Conservation (phyloP, 2,888 invertebrate species). For the Leptopilina myrica region DNA sequence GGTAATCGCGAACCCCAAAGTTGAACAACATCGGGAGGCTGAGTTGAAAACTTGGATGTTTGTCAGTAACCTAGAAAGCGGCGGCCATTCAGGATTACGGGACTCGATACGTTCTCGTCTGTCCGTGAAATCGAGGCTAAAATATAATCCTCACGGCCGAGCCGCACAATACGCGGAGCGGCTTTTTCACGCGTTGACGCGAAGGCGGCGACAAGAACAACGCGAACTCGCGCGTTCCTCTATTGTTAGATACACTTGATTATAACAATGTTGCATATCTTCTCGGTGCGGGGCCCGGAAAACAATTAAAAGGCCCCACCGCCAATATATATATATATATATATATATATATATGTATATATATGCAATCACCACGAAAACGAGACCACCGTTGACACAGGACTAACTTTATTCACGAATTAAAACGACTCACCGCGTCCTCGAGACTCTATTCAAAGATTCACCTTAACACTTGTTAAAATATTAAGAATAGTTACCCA, state of each 20-base stretch:
- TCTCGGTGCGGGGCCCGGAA: conserved; percentile 14
- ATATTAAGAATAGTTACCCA: conserved; percentile 70
- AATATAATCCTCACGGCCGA: conserved; percentile 30
- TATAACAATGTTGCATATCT: conserved; percentile 41
- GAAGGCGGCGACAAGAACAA: conserved; percentile 5
- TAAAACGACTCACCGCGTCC: conserved; percentile 27
- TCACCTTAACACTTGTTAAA: conserved; percentile 25
- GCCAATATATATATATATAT: conserved; percentile 11
- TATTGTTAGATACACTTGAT: conserved; percentile 31
- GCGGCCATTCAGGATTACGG: conserved; percentile 70
- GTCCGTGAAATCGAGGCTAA: conserved; percentile 41
- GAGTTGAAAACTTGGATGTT: conserved; percentile 57
- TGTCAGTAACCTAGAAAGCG: conserved; percentile 74
- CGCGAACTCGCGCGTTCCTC: conserved; percentile 26
- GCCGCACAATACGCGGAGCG: conserved; percentile 25
- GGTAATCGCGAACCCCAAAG: conserved; percentile 58
- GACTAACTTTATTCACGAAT: conserved; percentile 9
- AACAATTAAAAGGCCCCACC: conserved; percentile 39
- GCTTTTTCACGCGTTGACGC: conserved; percentile 31
- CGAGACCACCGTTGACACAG: conserved; percentile 43
- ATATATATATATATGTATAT: neutral
- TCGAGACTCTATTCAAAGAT: conserved; percentile 32
- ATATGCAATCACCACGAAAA: conserved; percentile 18
- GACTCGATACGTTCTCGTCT: conserved; percentile 40
- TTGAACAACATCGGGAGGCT: conserved; percentile 59